phyloP scores from a whole-genome alignment of 2,888 invertebrate genomes.

The Sesia apiformis region DNA sequence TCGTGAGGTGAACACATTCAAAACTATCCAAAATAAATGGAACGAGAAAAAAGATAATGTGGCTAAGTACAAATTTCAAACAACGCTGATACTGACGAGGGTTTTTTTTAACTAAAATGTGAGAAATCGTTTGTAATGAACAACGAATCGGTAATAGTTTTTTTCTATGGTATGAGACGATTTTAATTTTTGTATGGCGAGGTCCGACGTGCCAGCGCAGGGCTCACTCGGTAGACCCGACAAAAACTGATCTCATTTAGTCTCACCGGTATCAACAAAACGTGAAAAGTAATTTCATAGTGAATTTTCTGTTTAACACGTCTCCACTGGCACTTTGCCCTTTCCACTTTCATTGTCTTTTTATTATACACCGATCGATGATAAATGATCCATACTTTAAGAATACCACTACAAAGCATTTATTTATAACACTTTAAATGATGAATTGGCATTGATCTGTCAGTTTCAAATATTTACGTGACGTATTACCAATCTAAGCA shows the following conservation, averaged over 20 bases:
- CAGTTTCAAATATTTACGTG: background rate
- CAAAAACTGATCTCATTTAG: constrained; percentile 66
- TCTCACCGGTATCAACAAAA: constrained; percentile 55
- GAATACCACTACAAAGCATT: too few species aligned
- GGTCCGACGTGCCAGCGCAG: constrained; percentile 38
- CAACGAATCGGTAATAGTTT: constrained; percentile 12
- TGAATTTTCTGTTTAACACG: constrained; percentile 64
- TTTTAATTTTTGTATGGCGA: constrained; percentile 40
- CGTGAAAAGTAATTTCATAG: constrained; percentile 71
- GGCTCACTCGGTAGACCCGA: constrained; percentile 18
- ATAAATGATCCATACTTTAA: too few species aligned
- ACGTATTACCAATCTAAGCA: constrained; percentile 22
- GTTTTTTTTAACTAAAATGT: constrained; percentile 7
- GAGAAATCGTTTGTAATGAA: constrained; percentile 7
- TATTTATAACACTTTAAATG: too few species aligned
- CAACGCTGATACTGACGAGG: constrained; percentile 12
- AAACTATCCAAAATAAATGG: constrained; percentile 34
- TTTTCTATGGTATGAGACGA: constrained; percentile 21
- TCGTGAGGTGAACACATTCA: constrained; percentile 52
- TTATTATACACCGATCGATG: constrained; percentile 16
- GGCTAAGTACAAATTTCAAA: constrained; percentile 23
- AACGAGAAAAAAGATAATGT: constrained; percentile 29
- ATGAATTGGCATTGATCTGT: too few species aligned
- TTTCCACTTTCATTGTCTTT: constrained; percentile 55
- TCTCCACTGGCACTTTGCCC: constrained; percentile 56